These are phyloP conservation scores for Gerosis bhagava DNA, from an alignment of 2,888 invertebrate species.

Conservation along the genomic window DNA sequence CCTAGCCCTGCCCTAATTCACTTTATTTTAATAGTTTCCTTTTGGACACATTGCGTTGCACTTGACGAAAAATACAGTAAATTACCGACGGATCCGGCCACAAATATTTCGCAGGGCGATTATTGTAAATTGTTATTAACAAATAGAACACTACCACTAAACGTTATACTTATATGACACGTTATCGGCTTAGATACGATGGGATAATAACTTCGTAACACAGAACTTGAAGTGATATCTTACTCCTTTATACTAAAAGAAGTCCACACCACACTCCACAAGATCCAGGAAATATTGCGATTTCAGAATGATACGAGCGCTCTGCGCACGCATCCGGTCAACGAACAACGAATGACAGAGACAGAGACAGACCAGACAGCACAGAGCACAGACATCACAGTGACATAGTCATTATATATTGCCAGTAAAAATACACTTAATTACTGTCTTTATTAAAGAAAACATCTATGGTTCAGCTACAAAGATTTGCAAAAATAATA, in stretches of 20 bases:
- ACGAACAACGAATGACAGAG: constrained; percentile 22
- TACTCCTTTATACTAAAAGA: constrained; percentile 38
- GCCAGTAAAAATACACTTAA: too few species aligned
- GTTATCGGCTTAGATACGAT: constrained; percentile 33
- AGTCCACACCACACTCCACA: constrained; percentile 37
- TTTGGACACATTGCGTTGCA: constrained; percentile 54
- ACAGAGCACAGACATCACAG: neutral
- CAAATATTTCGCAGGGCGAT: constrained; percentile 39
- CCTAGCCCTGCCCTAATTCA: constrained; percentile 41
- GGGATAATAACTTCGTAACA: constrained; percentile 33
- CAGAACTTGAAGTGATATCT: constrained; percentile 37
- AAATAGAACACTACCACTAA: constrained; percentile 26
- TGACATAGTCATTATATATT: constrained; percentile 25
- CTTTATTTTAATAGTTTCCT: constrained; percentile 53
- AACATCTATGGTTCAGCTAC: too few species aligned
- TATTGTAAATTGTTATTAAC: constrained; percentile 32
- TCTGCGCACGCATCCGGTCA: constrained; percentile 49
- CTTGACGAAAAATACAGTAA: constrained; percentile 48
- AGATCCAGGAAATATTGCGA: constrained; percentile 39
- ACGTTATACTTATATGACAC: constrained; percentile 41
- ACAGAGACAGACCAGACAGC: too few species aligned
- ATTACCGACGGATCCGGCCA: constrained; percentile 49
- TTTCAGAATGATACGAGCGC: too few species aligned
- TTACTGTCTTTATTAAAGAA: too few species aligned
- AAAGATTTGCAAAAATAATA: too few species aligned